These are phyloP conservation scores for Polymixis flavicincta DNA, from an alignment of 2,888 invertebrate genomes.

Conservation along the genomic window DNA sequence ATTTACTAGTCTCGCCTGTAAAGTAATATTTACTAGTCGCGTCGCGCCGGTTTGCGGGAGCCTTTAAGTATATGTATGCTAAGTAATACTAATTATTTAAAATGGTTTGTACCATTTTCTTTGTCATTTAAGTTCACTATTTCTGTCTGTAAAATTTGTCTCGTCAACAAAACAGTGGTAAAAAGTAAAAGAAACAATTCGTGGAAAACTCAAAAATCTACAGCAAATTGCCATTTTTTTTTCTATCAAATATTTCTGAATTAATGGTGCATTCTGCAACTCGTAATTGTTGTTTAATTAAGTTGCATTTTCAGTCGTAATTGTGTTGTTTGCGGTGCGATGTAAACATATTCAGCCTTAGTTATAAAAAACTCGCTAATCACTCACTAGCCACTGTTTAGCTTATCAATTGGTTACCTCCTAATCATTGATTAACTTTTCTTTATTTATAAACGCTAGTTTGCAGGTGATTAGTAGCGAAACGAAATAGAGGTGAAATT, in stretches of 20 bases:
- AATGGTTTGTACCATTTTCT: neutral
- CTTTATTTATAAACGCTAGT: no score
- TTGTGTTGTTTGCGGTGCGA: neutral
- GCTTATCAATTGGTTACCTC: no score
- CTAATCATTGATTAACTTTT: no score
- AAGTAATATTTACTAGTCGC: no score
- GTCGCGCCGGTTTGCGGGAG: no score
- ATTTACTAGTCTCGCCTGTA: no score
- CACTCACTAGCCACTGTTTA: no score
- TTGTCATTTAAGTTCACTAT: neutral
- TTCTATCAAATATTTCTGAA: neutral
- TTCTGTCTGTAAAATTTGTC: neutral
- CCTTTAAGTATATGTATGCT: neutral
- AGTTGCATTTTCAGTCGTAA: constrained; percentile 1
- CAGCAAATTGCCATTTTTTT: neutral
- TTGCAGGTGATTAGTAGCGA: no score
- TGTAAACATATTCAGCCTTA: no score
- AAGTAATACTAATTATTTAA: neutral
- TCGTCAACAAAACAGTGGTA: neutral
- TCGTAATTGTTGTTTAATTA: constrained; percentile 6
- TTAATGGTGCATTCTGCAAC: constrained; percentile 15
- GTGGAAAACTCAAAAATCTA: neutral
- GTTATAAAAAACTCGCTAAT: no score
- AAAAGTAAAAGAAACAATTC: neutral
- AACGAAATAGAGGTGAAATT: no score